Evolutionary conservation across 1,140 invertebrate species (phyloP), one percentile per base, ranked within the genome.

Genomic region (Gryon sp.): DNA sequence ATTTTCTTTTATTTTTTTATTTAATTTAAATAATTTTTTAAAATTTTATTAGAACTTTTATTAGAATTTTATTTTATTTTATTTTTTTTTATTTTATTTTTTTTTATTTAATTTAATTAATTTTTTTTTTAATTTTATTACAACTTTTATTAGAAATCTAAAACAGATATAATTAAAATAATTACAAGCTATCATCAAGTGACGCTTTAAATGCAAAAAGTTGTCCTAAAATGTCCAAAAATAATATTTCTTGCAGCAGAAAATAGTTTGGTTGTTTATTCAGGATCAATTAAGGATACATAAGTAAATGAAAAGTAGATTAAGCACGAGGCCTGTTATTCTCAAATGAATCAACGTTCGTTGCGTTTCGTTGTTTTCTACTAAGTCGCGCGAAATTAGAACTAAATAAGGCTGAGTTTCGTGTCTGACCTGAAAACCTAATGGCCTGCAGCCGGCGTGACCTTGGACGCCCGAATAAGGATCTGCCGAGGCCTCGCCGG

Each of bases 401-500:
- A 60, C 79, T 78, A 72, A 69, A 78, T 73, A 80, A 74, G 76
- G 76, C 62, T 19, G 65, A 63, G 69, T 74, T 75, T 72, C 69
- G 60, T 53, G 73, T 48, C 55, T 81, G 82, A 81, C 80, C 80
- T 82, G 72, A 68, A 83, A 81, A 82, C 79, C 80, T 75, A 81
- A 77, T 82, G 80, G 82, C 79, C 82, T 74, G 74, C 76, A 78
- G 69, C 68, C 53, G 62, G 19, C 62, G 73, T 77, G 81, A 82
- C 82, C 82, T 84, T 82, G 82, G 59, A n/a, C 52, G 41, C 48
- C 66, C 79, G 55, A 82, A 82, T 79, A 82, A 82, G 80, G 81
- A 77, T 74, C 50, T 52, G 62, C 53, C 79, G 80, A 83, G 81
- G 81, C 68, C 75, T 76, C 48, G 34, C 34, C 73, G 79, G 41